Evolutionary conservation across 2,797 vertebrate species (phyloP).

Genomic region (Hafferia zeledoni): DNA sequence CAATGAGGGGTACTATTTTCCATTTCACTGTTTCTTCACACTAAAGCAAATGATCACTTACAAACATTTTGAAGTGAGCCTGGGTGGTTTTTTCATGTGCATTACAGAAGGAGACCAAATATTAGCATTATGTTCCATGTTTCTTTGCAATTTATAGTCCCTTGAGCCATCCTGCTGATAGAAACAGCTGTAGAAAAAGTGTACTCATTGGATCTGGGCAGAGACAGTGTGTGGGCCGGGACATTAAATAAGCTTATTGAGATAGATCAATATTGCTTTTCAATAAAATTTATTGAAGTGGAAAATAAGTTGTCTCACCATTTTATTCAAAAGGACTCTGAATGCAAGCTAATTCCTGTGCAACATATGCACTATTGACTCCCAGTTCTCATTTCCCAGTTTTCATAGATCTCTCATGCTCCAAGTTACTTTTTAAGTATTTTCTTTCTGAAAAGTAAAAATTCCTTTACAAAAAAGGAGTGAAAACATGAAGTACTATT

Average conservation of each 20-base stretch:
- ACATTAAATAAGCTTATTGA: slow-evolving; percentile 60
- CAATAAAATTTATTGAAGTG: slow-evolving; percentile 60
- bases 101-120: slow-evolving; percentile 5
- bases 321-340: not conserved
- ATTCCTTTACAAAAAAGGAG: not conserved
- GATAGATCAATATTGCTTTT: slow-evolving; percentile 28
- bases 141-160: slow-evolving; percentile 22
- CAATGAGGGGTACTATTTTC: not conserved
- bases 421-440: not conserved
- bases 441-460: not conserved
- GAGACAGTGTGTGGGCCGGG: not conserved
- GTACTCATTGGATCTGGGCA: not conserved
- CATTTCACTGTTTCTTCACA: not conserved
- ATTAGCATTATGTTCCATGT: not conserved
- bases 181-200: slow-evolving; percentile 12
- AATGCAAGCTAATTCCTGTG: not conserved
- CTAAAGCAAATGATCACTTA: not conserved
- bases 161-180: not conserved
- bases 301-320: slow-evolving; percentile 59
- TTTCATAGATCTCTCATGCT: not conserved
- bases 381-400: not conserved
- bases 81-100: not conserved
- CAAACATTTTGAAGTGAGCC: not conserved
- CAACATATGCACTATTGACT: not conserved
- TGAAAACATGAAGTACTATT: not conserved